These are phyloP conservation scores for Andricus quercusramuli DNA, from an alignment of 2,888 invertebrate species.

Conservation along the genomic window DNA sequence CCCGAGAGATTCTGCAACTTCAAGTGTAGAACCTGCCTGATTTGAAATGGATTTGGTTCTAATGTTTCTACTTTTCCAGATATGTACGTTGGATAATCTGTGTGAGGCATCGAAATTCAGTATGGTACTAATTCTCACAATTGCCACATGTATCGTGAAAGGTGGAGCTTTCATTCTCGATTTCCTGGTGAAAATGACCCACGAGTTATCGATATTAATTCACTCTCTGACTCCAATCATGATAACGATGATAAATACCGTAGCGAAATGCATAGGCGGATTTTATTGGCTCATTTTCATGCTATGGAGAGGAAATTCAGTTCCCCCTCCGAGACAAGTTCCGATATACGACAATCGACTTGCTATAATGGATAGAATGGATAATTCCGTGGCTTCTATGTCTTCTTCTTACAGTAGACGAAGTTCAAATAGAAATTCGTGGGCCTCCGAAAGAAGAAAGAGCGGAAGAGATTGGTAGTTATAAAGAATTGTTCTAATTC, in stretches of 20 bases:
- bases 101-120: slow-evolving; percentile 69
- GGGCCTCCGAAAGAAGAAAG: not conserved
- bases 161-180: slow-evolving; percentile 69
- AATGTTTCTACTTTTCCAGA: slow-evolving; percentile 59
- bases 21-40: too few relatives aligned
- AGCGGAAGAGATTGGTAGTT: not conserved
- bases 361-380: slow-evolving; percentile 5
- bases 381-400: not conserved
- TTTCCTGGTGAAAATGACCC: slow-evolving; percentile 71
- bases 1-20: too few relatives aligned
- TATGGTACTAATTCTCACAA: slow-evolving; percentile 67
- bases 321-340: slow-evolving; percentile 45
- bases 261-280: slow-evolving; percentile 74
- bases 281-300: slow-evolving; percentile 74
- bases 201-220: slow-evolving; percentile 69
- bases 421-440: not conserved
- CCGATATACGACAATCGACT: slow-evolving; percentile 47
- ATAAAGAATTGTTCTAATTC: not conserved
- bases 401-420: not conserved
- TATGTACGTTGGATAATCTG: slow-evolving; percentile 70
- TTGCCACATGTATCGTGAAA: slow-evolving; percentile 66
- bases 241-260: slow-evolving; percentile 71
- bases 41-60: too few relatives aligned
- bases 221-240: slow-evolving; percentile 71
- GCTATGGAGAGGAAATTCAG: slow-evolving; percentile 62